These are phyloP conservation scores for Yoshiicerus persimilis DNA, from an alignment of 1,140 invertebrate species.

Conservation along the genomic window DNA sequence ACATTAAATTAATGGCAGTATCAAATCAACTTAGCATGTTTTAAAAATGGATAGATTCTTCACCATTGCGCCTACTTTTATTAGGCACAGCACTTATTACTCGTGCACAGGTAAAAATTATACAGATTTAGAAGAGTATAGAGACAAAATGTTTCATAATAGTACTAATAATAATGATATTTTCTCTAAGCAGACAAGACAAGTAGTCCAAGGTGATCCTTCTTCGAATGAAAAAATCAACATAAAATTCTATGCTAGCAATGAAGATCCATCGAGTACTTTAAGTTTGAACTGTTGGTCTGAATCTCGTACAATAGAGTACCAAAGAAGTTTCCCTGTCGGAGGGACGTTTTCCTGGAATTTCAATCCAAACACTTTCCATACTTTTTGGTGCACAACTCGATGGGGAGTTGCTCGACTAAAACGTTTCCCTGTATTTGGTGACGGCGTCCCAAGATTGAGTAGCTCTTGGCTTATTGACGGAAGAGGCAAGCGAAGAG, in stretches of 20 bases:
- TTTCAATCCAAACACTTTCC: background rate
- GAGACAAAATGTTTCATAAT: too few species aligned
- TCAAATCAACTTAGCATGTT: too few species aligned
- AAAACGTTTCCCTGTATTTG: background rate
- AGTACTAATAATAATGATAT: too few species aligned
- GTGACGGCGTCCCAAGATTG: background rate
- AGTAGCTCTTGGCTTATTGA: background rate
- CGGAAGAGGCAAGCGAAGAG: background rate
- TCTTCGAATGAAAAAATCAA: background rate
- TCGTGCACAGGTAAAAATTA: too few species aligned
- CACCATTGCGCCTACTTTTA: too few species aligned
- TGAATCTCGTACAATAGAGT: background rate
- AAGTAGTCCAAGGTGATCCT: background rate
- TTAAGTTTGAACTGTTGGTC: background rate
- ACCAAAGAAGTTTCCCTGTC: background rate
- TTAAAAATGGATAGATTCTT: too few species aligned
- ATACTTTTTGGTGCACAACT: background rate
- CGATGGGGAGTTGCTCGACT: background rate
- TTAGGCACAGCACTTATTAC: too few species aligned
- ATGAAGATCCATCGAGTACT: background rate
- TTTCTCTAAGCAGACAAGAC: background rate
- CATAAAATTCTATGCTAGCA: background rate
- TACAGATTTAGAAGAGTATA: too few species aligned
- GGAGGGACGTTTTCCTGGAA: background rate
- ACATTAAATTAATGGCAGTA: too few species aligned